A percentile compares a stretch with the other conserved stretches of the same genome.
These are phyloP conservation scores for Muntiacus reevesi DNA, from an alignment of 2,113 vertebrate species.

Conservation along the genomic window DNA sequence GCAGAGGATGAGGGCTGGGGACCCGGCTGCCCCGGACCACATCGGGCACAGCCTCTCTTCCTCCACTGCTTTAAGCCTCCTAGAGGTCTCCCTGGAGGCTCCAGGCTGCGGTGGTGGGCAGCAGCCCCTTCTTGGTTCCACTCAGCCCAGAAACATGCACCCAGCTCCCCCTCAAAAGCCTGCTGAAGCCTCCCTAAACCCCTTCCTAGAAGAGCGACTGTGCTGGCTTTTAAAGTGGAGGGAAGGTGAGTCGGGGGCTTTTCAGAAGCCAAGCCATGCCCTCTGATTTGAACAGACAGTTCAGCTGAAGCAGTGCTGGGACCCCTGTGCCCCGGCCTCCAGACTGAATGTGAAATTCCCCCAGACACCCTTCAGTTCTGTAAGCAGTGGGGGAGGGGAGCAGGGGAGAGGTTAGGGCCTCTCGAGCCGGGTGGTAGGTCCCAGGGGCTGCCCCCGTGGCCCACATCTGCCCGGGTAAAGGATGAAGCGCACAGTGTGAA, in stretches of 20 bases:
- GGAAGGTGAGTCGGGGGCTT: background rate
- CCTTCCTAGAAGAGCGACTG: background rate
- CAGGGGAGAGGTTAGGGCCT: background rate
- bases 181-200: background rate
- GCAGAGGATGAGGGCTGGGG: no score
- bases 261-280: background rate
- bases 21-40: background rate
- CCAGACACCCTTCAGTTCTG: background rate
- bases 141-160: background rate
- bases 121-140: background rate
- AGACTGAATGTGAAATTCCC: background rate
- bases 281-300: background rate
- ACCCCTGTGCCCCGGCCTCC: background rate
- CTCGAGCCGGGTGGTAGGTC: background rate
- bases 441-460: accelerated
- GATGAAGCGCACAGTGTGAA: accelerated
- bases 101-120: background rate
- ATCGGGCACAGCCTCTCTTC: accelerated
- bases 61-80: background rate
- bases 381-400: background rate
- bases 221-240: background rate
- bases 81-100: background rate
- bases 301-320: background rate
- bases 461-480: accelerated
- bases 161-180: background rate